Evolutionary conservation across 2,797 vertebrate genomes (phyloP).

Genomic region (Adrianichthys oophorus): DNA sequence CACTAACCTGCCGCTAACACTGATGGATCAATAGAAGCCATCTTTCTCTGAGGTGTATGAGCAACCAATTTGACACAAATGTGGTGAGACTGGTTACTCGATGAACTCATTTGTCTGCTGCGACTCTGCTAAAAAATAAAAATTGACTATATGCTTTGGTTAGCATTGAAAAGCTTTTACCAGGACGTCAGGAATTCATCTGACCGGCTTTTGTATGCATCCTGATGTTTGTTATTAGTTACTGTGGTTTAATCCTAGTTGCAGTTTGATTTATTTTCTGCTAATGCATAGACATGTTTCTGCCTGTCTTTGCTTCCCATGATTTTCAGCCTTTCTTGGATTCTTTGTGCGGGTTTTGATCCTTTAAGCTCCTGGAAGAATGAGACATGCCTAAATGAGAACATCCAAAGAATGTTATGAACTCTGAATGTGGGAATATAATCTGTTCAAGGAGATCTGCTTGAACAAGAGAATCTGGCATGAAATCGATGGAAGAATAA

Average conservation of each 20-base stretch:
- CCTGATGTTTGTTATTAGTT: background rate
- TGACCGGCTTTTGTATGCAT: slow-evolving; percentile 5
- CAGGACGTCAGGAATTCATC: slow-evolving; percentile 1
- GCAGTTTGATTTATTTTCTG: background rate
- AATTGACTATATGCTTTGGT: slow-evolving; percentile 18
- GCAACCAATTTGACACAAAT: background rate
- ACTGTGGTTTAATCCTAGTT: slow-evolving; percentile 7
- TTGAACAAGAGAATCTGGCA: no score
- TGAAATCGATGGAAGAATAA: background rate
- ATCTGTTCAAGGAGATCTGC: slow-evolving; percentile 11
- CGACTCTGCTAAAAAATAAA: slow-evolving; percentile 7
- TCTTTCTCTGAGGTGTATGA: background rate
- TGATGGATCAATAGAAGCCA: slow-evolving; percentile 9
- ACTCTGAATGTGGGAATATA: slow-evolving; percentile 8
- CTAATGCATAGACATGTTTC: slow-evolving; percentile 9
- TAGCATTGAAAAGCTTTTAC: slow-evolving; percentile 4
- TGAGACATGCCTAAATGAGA: slow-evolving; percentile 39
- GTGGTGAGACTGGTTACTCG: slow-evolving; percentile 18
- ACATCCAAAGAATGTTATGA: slow-evolving; percentile 37
- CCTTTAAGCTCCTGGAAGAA: slow-evolving; percentile 24
- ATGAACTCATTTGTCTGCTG: slow-evolving; percentile 10
- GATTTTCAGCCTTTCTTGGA: slow-evolving; percentile 4
- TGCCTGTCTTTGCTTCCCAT: background rate
- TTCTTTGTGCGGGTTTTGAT: slow-evolving; percentile 10
- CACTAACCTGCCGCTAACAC: slow-evolving; percentile 3